Percentiles rank a stretch among this genome's conserved stretches.
Evolutionary conservation across 2,113 vertebrate species (phyloP).

Genomic region (Psilopsiagon aymara): DNA sequence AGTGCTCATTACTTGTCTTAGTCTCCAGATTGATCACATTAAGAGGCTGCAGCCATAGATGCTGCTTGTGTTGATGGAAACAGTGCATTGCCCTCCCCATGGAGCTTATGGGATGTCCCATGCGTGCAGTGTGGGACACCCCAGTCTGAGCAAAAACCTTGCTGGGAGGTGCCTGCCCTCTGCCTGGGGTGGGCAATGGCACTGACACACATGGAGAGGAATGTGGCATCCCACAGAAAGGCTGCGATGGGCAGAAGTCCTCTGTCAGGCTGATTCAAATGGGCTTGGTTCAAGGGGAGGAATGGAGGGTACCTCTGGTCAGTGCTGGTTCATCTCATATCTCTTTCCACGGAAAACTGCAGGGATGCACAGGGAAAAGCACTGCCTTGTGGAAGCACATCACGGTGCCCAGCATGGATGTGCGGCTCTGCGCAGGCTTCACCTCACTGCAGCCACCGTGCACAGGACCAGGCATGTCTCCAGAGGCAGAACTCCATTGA

Average conservation of each 20-base stretch:
- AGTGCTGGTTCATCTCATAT: accelerated
- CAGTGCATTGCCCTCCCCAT: accelerated
- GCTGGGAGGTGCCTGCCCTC: background rate
- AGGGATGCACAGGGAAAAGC: background rate
- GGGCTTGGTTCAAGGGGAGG: background rate
- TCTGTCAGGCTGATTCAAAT: background rate
- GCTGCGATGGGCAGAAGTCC: background rate
- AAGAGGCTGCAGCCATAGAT: background rate
- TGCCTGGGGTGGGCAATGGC: background rate
- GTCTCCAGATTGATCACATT: background rate
- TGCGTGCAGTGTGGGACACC: accelerated
- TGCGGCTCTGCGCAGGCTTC: background rate
- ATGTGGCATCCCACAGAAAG: background rate
- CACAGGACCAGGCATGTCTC: background rate
- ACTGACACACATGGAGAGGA: too few relatives aligned
- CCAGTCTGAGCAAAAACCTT: background rate
- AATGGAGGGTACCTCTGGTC: background rate
- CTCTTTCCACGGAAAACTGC: background rate
- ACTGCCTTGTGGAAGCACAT: accelerated
- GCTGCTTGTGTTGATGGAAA: background rate
- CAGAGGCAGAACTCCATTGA: background rate
- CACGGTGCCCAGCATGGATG: accelerated
- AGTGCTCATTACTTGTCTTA: background rate
- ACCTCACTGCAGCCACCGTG: accelerated
- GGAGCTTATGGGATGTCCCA: accelerated